Base-by-base conservation (phyloP, 2,888 invertebrate species). In the Agrenia bidenticulata region DNA sequence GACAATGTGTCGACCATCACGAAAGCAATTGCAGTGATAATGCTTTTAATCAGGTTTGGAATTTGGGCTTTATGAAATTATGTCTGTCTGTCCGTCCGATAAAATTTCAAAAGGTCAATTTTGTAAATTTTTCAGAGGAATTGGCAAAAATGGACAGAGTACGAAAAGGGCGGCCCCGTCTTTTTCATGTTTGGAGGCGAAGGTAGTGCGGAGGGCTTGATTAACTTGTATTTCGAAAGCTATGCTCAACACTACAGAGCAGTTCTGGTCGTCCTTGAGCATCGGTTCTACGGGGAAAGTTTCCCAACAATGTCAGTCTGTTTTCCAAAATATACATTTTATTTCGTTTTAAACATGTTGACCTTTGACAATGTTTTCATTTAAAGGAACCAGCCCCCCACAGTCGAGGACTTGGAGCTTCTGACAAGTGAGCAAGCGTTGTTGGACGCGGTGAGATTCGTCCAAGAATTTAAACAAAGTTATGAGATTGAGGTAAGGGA, bases 351-450 rank as follows among this genome's bases (percentile, higher is more conserved):
- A n/a, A n/a, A n/a, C n/a, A n/a, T n/a, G n/a, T n/a, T n/a, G n/a
- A n/a, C n/a, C n/a, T n/a, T n/a, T n/a, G n/a, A n/a, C n/a, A n/a
- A n/a, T n/a, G n/a, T n/a, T n/a, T n/a, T n/a, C n/a, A n/a, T n/a
- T n/a, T n/a, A 19, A 19, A 41, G 15, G 19, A 49, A 42, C n/a
- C 32, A 32, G 32, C 32, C 32, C 32, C 24, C 26, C 37, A 17
- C 49, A 19, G 53, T 5, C 32, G 19, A 39, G 11, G 58, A n/a
- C 50, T 32, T 63, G 39, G 70, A 76, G 61, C 81, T 78, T 67
- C 77, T 83, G 50, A 81, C 78, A 67, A 82, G 82, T 69, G 79
- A 80, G 55, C 83, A 83, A 75, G 83, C 83, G 5, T 75, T 83
- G 17, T 82, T 81, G 42, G 83, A 83, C 70, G 76, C 81, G 37